phyloP scores from a whole-genome alignment of 1,140 invertebrate genomes.

The Lamellibrachia luymesi region DNA sequence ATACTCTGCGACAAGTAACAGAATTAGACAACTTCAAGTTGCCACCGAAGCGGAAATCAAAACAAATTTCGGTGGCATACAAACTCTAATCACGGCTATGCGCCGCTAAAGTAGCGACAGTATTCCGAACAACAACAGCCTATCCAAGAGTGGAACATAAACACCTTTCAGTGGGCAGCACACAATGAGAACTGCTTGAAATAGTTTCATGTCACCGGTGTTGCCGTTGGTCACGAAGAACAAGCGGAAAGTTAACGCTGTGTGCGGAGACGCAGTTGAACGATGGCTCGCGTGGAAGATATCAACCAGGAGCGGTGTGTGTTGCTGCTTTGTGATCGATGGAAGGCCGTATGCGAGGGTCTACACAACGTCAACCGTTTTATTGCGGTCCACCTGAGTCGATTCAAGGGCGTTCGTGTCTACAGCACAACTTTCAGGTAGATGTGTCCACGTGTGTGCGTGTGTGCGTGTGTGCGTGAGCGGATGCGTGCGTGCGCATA shows the following conservation, averaged over 20 bases:
- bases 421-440: conserved; percentile 6
- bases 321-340: conserved; percentile 1
- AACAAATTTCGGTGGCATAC: background rate
- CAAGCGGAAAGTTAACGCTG: background rate
- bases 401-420: background rate
- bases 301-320: background rate
- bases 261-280: background rate
- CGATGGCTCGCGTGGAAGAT: background rate
- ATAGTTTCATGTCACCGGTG: background rate
- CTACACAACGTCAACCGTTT: conserved; percentile 9
- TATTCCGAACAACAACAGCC: background rate
- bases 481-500: background rate
- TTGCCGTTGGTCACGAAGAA: background rate
- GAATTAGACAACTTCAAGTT: background rate
- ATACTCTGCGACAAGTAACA: background rate
- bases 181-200: background rate
- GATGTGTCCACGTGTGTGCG: background rate
- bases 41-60: background rate
- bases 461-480: background rate
- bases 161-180: background rate
- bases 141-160: background rate
- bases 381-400: background rate
- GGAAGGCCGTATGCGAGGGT: background rate
- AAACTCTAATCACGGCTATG: background rate
- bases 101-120: background rate